These are phyloP conservation scores for Lonchura striata DNA, from an alignment of 2,113 vertebrate genomes.

Conservation along the genomic window DNA sequence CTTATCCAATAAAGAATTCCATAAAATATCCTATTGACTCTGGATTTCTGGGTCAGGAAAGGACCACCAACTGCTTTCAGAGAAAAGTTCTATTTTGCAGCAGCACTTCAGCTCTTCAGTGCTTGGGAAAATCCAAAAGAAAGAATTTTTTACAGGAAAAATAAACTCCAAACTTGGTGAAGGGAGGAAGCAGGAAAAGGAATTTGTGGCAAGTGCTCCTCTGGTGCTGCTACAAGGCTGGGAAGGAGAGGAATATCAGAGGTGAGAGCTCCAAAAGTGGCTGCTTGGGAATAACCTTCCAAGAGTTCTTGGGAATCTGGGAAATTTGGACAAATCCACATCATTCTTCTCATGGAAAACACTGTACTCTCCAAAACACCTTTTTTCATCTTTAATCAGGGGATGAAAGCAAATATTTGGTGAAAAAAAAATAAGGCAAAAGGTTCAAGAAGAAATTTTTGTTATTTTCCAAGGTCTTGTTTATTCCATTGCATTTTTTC, in stretches of 20 bases:
- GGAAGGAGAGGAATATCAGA: not conserved
- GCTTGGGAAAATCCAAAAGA: conserved; percentile 20
- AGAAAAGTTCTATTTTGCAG: not conserved
- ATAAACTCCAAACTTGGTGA: not conserved
- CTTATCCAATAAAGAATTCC: not conserved
- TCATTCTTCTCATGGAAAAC: not conserved
- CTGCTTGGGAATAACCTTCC: not conserved
- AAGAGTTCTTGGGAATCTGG: not conserved
- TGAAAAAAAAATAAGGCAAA: not conserved
- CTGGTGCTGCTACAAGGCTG: not conserved
- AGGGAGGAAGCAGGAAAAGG: not conserved
- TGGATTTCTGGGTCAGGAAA: not conserved
- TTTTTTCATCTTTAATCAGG: not conserved
- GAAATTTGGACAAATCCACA: not conserved
- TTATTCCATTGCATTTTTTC: not conserved
- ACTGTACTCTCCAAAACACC: rapidly evolving
- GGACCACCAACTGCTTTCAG: not conserved
- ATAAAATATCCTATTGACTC: not conserved
- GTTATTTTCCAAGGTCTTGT: not conserved
- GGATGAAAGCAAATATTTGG: not conserved
- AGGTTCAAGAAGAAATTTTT: not conserved
- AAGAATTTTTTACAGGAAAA: conserved; percentile 33
- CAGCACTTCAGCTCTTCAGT: not conserved
- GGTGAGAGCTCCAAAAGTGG: not conserved
- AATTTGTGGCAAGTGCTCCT: not conserved